A percentile compares a stretch with the other conserved stretches of the same genome.
Evolutionary conservation across 2,113 vertebrate species (phyloP).

Genomic region (Loxodonta africana): DNA sequence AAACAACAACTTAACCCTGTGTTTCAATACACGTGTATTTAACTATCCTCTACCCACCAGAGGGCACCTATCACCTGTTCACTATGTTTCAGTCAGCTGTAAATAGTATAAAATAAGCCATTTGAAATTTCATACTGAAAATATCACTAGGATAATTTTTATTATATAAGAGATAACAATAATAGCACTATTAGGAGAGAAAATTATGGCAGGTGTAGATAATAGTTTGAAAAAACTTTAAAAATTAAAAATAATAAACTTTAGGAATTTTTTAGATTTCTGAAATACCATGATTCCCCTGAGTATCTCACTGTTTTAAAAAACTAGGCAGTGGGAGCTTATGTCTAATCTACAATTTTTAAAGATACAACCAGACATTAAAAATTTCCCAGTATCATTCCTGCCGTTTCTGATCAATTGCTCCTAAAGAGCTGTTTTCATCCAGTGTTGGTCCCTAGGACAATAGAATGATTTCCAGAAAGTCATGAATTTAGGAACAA

Average conservation of each 20-base stretch:
- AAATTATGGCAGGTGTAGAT: neutral
- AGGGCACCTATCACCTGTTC: neutral
- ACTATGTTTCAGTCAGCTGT: neutral
- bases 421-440: neutral
- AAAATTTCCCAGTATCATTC: neutral
- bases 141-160: neutral
- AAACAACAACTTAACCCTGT: neutral
- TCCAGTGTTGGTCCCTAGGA: neutral
- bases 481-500: neutral
- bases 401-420: neutral
- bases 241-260: neutral
- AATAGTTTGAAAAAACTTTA: neutral
- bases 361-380: neutral
- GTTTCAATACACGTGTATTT: neutral
- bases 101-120: neutral
- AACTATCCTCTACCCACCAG: neutral
- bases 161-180: neutral
- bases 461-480: neutral
- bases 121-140: neutral
- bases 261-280: neutral
- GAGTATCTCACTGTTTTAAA: neutral
- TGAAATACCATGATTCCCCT: neutral
- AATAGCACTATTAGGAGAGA: neutral
- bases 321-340: neutral
- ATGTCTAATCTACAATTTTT: neutral